These are phyloP conservation scores for Pandion haliaetus DNA, from an alignment of 2,113 vertebrate species.

Conservation along the genomic window DNA sequence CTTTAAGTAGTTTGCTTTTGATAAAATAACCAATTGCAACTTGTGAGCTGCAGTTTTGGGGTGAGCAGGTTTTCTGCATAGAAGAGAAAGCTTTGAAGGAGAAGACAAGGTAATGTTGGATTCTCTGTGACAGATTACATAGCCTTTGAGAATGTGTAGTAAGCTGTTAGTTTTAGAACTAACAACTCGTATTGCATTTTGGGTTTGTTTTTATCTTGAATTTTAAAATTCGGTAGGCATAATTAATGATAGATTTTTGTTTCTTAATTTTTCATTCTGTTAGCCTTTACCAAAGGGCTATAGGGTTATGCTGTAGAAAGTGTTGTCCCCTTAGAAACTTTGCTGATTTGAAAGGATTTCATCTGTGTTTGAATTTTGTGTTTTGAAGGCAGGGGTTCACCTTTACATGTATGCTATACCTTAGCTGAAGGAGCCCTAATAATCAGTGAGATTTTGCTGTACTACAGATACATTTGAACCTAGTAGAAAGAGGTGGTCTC, in stretches of 20 bases:
- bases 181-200: not conserved
- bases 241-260: not conserved
- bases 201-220: not conserved
- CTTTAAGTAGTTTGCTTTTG: not conserved
- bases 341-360: not conserved
- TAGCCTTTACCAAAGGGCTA: not conserved
- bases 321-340: not conserved
- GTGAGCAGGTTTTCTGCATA: not conserved
- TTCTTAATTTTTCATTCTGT: not conserved
- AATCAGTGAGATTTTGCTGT: not conserved
- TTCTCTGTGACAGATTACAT: not conserved
- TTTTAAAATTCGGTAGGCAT: not conserved
- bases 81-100: not conserved
- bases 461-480: not conserved
- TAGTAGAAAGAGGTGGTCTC: not conserved
- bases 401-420: accelerated
- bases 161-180: not conserved
- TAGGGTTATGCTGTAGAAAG: not conserved
- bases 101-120: not conserved
- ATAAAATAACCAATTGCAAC: not conserved
- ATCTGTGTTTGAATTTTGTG: not conserved
- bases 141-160: not conserved
- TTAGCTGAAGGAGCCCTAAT: not conserved
- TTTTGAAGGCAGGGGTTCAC: not conserved
- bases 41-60: not conserved